A percentile compares a stretch with the other conserved stretches of the same genome.
These are phyloP conservation scores for Latrodectus hesperus DNA, from an alignment of 2,888 invertebrate species.

Conservation along the genomic window DNA sequence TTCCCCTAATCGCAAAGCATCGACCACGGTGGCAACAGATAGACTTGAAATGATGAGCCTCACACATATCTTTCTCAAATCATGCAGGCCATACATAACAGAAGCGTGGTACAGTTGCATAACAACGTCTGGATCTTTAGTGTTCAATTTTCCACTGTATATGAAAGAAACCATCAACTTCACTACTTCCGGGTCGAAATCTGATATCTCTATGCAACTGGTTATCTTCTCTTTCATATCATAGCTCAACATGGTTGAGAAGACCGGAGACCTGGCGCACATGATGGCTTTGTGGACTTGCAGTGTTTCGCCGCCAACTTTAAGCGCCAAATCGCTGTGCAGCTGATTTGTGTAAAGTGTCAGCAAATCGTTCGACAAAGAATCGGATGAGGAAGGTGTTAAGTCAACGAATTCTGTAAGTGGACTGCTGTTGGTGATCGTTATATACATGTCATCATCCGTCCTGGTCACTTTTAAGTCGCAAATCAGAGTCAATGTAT, in stretches of 20 bases:
- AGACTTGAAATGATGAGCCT: slow-evolving; percentile 8
- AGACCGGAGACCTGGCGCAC: slow-evolving; percentile 15
- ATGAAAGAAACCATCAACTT: slow-evolving; percentile 14
- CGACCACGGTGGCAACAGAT: slow-evolving; percentile 12
- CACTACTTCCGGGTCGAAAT: neutral
- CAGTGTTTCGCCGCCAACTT: slow-evolving; percentile 2
- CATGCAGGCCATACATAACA: slow-evolving; percentile 22
- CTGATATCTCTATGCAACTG: slow-evolving; percentile 17
- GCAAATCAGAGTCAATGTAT: slow-evolving; percentile 14
- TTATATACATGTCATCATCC: neutral
- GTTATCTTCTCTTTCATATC: slow-evolving; percentile 34
- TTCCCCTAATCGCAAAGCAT: slow-evolving; percentile 11
- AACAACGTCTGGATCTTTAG: neutral
- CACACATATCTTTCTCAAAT: neutral
- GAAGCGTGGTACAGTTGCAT: slow-evolving; percentile 13
- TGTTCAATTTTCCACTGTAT: slow-evolving; percentile 12
- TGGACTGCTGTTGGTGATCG: neutral
- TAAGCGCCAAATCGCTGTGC: slow-evolving; percentile 11
- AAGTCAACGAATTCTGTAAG: neutral
- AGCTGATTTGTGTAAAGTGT: slow-evolving; percentile 3
- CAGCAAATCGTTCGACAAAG: neutral
- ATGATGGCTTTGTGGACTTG: slow-evolving; percentile 26
- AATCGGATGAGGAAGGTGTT: neutral
- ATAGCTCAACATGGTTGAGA: slow-evolving; percentile 14
- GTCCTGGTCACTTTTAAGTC: slow-evolving; percentile 18